Conservation (phyloP, 2,888 invertebrate species). For the Yponomeuta malinellus region DNA sequence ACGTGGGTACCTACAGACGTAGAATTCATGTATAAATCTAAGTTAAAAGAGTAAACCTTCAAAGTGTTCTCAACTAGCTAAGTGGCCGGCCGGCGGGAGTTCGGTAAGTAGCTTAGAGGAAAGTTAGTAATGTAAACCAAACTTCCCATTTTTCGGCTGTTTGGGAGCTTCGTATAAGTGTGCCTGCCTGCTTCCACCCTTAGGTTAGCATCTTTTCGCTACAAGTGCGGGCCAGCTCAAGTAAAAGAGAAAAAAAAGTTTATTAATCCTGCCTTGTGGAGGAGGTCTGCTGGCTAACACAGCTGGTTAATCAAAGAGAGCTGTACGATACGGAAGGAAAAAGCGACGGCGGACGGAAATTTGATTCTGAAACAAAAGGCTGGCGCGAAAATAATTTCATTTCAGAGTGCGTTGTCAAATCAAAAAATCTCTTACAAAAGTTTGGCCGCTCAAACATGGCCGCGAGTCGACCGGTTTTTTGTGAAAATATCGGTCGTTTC, state of each 20-base stretch:
- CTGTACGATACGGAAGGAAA: too few relatives aligned
- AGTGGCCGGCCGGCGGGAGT: background rate
- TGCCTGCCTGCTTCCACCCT: background rate
- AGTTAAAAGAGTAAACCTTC: background rate
- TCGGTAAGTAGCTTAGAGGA: background rate
- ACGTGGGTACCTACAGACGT: background rate
- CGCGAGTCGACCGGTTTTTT: background rate
- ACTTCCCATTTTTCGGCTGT: background rate
- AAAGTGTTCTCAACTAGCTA: background rate
- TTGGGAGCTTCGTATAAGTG: background rate
- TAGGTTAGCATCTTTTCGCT: background rate
- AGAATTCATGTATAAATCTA: background rate
- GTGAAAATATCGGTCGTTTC: background rate
- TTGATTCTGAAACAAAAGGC: too few relatives aligned
- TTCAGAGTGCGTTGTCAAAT: too few relatives aligned
- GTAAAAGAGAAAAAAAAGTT: too few relatives aligned
- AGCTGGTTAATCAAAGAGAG: too few relatives aligned
- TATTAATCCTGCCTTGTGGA: too few relatives aligned
- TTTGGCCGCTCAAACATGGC: too few relatives aligned
- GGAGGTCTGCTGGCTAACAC: too few relatives aligned
- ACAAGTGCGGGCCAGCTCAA: background rate
- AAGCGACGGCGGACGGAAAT: too few relatives aligned
- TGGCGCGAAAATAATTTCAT: too few relatives aligned
- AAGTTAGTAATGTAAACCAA: conserved; percentile 2
- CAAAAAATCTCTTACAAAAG: too few relatives aligned